These are phyloP conservation scores for Tychaedon coryphoeus DNA, from an alignment of 2,113 vertebrate species.

Conservation along the genomic window DNA sequence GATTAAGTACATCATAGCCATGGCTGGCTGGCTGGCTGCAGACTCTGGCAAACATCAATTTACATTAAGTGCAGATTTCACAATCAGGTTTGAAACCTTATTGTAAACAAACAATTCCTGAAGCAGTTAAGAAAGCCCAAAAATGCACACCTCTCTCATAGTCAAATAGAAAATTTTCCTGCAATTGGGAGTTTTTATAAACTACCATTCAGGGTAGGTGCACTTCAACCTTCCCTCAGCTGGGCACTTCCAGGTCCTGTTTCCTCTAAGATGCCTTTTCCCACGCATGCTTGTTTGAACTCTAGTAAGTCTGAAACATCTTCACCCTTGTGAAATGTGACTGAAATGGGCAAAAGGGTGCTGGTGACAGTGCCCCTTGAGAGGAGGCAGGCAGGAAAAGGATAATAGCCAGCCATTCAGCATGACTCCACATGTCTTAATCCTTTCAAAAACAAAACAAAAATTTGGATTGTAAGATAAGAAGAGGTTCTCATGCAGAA, in stretches of 20 bases:
- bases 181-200: background rate
- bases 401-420: background rate
- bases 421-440: background rate
- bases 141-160: background rate
- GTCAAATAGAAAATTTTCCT: background rate
- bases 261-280: background rate
- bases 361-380: background rate
- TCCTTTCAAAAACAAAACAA: background rate
- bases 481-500: background rate
- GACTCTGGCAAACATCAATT: background rate
- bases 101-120: background rate
- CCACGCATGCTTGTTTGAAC: background rate
- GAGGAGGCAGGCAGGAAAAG: background rate
- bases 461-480: background rate
- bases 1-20: background rate
- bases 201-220: background rate
- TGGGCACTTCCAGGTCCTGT: background rate
- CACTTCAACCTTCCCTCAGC: background rate
- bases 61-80: constrained; percentile 2
- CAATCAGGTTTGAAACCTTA: background rate
- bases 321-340: background rate
- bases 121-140: background rate
- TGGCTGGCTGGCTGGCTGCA: background rate
- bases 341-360: background rate
- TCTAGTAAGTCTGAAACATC: background rate